Evolutionary conservation across 1,140 invertebrate genomes (phyloP).

Genomic region (Drosophila yakuba): DNA sequence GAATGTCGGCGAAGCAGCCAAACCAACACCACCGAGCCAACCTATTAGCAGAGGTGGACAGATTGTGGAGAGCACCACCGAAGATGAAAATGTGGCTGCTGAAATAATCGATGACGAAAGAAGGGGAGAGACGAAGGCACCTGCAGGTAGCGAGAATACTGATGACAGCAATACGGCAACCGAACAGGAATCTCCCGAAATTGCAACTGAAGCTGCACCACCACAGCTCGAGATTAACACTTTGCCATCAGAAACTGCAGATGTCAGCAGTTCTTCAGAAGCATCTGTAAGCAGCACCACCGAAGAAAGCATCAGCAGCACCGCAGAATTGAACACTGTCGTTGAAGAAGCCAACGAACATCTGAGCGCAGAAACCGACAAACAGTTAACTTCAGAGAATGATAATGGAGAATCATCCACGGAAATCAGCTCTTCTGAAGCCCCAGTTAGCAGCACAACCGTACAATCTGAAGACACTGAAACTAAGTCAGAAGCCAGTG

Average conservation of each 20-base stretch:
- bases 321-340: background rate
- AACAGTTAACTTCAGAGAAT: background rate
- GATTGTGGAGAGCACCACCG: conserved; percentile 30
- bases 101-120: conserved; percentile 64
- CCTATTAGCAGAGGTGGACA: conserved; percentile 50
- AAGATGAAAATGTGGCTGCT: conserved; percentile 67
- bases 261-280: background rate
- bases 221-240: conserved; percentile 13
- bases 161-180: conserved; percentile 67
- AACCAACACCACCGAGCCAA: conserved; percentile 5
- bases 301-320: background rate
- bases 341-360: background rate
- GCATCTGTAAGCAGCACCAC: conserved; percentile 7
- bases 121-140: conserved; percentile 52
- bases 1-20: conserved; percentile 21
- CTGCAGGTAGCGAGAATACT: conserved; percentile 10
- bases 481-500: background rate
- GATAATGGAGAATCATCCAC: background rate
- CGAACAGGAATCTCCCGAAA: conserved; percentile 56
- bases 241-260: background rate
- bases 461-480: background rate
- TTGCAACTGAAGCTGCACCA: conserved; percentile 4
- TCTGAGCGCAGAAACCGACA: background rate
- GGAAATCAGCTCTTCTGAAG: background rate
- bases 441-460: background rate